Evolutionary conservation across 1,140 invertebrate species (phyloP), one percentile per base, ranked within the genome.

Genomic region (Diabrotica virgifera): DNA sequence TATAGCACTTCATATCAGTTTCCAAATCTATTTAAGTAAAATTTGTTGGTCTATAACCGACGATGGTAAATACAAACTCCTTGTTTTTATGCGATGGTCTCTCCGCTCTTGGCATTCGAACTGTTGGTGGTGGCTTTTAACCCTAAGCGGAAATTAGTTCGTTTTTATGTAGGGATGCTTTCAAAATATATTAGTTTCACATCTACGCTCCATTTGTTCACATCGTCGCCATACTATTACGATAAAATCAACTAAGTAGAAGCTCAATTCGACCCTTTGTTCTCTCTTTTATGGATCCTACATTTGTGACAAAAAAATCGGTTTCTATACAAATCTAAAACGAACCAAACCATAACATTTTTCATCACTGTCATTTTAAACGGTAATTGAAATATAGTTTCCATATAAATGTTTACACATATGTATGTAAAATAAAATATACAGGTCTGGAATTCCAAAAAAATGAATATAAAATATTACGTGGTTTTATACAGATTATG

Each of bases 121-220:
- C 61, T 70, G 62, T 67, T 70, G 63, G 68, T 67, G 59, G 56
- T 67, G 67, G 57, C 68, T 63, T 63, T 37, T 65, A 52, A 62
- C 57, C 66, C 69, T 62, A 60, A 70, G 67, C 69, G 69, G 69
- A 70, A 70, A 70, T 70, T 70, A 70, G 69, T 70, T 70, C 62
- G 60, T 70, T 67, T 70, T 70, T 70, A 70, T 64, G 59, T 70
- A 53, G 63, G 63, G 69, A 70, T 67, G 69, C 69, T 70, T 70
- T 64, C 66, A 51, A 59, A 70, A 67, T 70, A 70, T 70, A 63
- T 70, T 67, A 61, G 69, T 67, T 46, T 70, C 63, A 56, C 65
- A 58, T 70, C 65, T 55, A 67, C 67, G 69, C 59, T 70, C 69
- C 65, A 70, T 70, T 70, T 70, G 69, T 63, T 67, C 59, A 63